These are phyloP conservation scores for Cinclus mexicanus DNA, from an alignment of 2,113 vertebrate species.

Conservation along the genomic window DNA sequence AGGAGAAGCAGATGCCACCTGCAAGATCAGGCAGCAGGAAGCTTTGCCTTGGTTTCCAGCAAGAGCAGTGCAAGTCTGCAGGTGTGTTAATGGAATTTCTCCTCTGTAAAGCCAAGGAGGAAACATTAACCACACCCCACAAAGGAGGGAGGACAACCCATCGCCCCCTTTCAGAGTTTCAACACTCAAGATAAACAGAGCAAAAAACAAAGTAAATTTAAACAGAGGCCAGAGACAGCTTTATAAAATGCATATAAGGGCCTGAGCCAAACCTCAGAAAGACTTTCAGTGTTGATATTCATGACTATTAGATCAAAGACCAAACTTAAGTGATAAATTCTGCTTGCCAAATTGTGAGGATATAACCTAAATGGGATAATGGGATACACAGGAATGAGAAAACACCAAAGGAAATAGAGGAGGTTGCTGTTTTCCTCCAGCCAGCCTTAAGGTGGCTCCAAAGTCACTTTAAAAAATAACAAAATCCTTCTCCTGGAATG, in stretches of 20 bases:
- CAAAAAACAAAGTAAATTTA: not conserved
- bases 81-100: not conserved
- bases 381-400: not conserved
- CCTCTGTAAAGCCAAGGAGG: not conserved
- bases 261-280: not conserved
- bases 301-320: not conserved
- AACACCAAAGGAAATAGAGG: not conserved
- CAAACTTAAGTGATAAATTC: not conserved
- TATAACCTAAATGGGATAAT: not conserved
- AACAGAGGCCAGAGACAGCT: not conserved
- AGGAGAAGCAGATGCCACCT: accelerated
- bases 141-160: not conserved
- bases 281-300: not conserved
- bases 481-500: not conserved
- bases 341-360: not conserved
- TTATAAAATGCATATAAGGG: not conserved
- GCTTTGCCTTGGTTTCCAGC: not conserved
- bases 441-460: not conserved
- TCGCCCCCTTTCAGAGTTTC: not conserved
- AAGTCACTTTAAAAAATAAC: not conserved
- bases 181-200: not conserved
- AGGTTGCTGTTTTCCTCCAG: not conserved
- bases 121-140: not conserved
- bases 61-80: not conserved
- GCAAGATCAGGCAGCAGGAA: not conserved